Percentiles rank a stretch among this genome's conserved stretches.
phyloP scores from a whole-genome alignment of 2,888 invertebrate genomes.

The Melolontha melolontha region DNA sequence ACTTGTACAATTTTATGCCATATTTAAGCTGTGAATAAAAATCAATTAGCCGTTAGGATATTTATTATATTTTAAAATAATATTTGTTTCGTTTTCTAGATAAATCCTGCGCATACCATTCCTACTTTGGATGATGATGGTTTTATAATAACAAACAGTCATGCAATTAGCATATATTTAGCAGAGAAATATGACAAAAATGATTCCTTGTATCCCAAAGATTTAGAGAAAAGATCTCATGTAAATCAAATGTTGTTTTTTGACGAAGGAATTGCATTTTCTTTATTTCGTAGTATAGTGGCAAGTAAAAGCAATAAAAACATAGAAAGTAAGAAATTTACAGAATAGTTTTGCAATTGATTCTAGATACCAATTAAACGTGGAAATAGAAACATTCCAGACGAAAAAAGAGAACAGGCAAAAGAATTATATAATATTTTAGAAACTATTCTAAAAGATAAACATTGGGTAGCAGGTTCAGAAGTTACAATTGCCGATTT shows the following conservation, averaged over 20 bases:
- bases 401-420: slow-evolving; percentile 22
- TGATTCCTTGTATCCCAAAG: slow-evolving; percentile 70
- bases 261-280: slow-evolving; percentile 68
- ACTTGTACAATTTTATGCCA: too few species aligned
- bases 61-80: too few species aligned
- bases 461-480: slow-evolving; percentile 67
- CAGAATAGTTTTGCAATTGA: background rate
- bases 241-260: slow-evolving; percentile 70
- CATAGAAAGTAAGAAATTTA: too few species aligned
- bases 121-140: slow-evolving; percentile 71
- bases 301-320: slow-evolving; percentile 59
- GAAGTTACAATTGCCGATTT: slow-evolving; percentile 53
- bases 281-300: slow-evolving; percentile 63
- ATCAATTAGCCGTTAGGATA: too few species aligned
- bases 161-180: slow-evolving; percentile 68
- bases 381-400: slow-evolving; percentile 7
- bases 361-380: background rate
- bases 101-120: slow-evolving; percentile 70
- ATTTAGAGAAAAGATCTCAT: slow-evolving; percentile 66
- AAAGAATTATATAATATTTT: slow-evolving; percentile 65
- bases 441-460: slow-evolving; percentile 65
- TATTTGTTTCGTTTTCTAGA: slow-evolving; percentile 59
- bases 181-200: slow-evolving; percentile 68
- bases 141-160: slow-evolving; percentile 66
- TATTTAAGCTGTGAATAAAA: too few species aligned